phyloP scores from a whole-genome alignment of 2,113 vertebrate species.

The Chloropsis cyanopogon region DNA sequence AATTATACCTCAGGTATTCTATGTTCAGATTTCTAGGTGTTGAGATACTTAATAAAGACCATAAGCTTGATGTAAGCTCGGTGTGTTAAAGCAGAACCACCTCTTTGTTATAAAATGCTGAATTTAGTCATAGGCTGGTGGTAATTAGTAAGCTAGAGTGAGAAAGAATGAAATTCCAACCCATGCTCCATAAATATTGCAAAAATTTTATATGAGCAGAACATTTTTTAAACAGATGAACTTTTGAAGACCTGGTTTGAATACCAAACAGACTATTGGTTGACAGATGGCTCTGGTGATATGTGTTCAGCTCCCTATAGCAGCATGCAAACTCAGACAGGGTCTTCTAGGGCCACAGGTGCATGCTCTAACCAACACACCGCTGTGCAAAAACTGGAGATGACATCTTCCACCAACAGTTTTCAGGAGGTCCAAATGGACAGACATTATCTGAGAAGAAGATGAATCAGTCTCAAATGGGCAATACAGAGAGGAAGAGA shows the following conservation, averaged over 20 bases:
- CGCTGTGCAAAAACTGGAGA: background rate
- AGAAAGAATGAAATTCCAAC: background rate
- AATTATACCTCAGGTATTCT: background rate
- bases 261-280: background rate
- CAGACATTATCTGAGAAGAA: background rate
- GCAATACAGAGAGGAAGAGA: background rate
- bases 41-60: background rate
- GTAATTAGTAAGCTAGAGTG: background rate
- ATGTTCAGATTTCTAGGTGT: background rate
- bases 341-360: background rate
- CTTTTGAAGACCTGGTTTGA: background rate
- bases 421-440: background rate
- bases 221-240: conserved; percentile 5
- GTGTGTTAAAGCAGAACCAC: background rate
- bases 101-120: background rate
- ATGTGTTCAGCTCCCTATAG: background rate
- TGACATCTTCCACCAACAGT: background rate
- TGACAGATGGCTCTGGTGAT: conserved; percentile 3
- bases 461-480: background rate
- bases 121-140: background rate
- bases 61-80: background rate
- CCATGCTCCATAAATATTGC: background rate
- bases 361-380: background rate
- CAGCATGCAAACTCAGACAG: background rate
- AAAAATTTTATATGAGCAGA: background rate